Base-by-base conservation (phyloP, 2,888 invertebrate species). In the Leptinotarsa peninsularis region DNA sequence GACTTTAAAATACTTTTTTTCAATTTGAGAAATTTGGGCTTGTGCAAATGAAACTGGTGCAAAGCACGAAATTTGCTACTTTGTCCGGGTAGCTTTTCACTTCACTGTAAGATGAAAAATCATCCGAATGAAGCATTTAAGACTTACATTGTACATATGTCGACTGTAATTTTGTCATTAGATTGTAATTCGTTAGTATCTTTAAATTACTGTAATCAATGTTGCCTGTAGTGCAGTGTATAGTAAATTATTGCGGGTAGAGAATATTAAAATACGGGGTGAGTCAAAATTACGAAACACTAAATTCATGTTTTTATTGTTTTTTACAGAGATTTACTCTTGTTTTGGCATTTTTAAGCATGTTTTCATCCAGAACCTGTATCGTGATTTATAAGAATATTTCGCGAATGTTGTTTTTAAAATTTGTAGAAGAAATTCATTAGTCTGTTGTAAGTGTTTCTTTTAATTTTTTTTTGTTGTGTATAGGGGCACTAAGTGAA, bases 171-270 rank as follows among this genome's bases (percentile, higher is more conserved):
- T 81, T 86, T 87, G 87, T 87, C 86, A 84, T 79, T 87, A 87
- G 86, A 81, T 85, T 84, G 84, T 87, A 88, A 87, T 85, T 85
- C 85, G 86, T 86, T 87, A 86, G 85, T 87, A 86, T 85, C 84
- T 85, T 85, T 84, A 85, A 84, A 84, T 71, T 72, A 75, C 73
- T 87, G 85, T 85, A 85, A 82, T 88, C 86, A 87, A 87, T 88
- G 88, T 88, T 88, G 88, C 88, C 85, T 87, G 87, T 88, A 87
- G 87, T 86, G 88, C 84, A 88, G 87, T 88, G 87, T 88, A 88
- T 88, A 88, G 87, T 88, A 88, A 88, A 87, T 88, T 88, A 88
- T 88, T 88, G 86, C 87, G 87, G 85, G 85, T 86, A 85, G 86
- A 85, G 81, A 82, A 79, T 79, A 81, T 81, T 82, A 81, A 82